Evolutionary conservation across 2,888 invertebrate species (phyloP).

Genomic region (Drosophila mimica): DNA sequence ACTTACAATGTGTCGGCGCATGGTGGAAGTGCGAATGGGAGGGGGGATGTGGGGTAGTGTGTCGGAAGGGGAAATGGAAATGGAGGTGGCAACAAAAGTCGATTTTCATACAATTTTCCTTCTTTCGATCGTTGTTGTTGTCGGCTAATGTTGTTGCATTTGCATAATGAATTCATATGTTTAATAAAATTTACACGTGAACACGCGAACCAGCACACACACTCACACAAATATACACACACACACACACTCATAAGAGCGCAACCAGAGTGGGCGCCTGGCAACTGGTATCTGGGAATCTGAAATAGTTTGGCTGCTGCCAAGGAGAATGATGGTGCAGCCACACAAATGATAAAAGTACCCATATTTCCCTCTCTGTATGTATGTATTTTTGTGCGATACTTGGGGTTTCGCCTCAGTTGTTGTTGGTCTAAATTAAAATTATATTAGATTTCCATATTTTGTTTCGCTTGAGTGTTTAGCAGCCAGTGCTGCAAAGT

Average conservation of each 20-base stretch:
- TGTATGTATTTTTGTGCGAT: neutral
- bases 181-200: conserved; percentile 79
- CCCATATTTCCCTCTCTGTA: neutral
- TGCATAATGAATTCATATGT: conserved; percentile 82
- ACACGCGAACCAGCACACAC: conserved; percentile 40
- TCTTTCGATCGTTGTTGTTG: conserved; percentile 15
- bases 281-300: conserved; percentile 32
- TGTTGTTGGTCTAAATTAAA: conserved; percentile 75
- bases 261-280: conserved; percentile 38
- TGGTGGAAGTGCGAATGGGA: no score
- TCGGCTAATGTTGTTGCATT: conserved; percentile 54
- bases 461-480: conserved; percentile 8
- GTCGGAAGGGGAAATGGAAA: neutral
- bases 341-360: conserved; percentile 10
- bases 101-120: conserved; percentile 72
- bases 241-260: conserved; percentile 27
- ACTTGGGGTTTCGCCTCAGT: conserved; percentile 5
- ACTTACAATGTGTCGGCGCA: conserved; percentile 32
- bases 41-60: no score
- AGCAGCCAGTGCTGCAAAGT: conserved; percentile 58
- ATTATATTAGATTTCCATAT: conserved; percentile 82
- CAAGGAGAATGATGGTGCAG: conserved; percentile 39
- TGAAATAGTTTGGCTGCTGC: conserved; percentile 50
- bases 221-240: conserved; percentile 9
- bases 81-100: conserved; percentile 46